These are phyloP conservation scores for Aethina tumida DNA, from an alignment of 1,140 invertebrate genomes.

Conservation along the genomic window DNA sequence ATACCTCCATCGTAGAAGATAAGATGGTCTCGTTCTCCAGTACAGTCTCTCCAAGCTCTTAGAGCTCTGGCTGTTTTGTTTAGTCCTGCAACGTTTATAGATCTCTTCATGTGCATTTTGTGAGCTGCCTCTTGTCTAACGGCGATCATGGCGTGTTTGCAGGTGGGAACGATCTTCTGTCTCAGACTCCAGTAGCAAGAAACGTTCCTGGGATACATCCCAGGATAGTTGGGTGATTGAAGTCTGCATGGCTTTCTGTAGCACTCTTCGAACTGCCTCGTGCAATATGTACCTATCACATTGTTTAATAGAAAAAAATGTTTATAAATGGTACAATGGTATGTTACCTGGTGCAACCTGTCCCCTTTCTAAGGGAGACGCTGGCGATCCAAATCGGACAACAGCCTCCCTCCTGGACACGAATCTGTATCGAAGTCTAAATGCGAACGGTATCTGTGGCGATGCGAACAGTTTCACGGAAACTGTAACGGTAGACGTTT, in stretches of 20 bases:
- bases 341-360: constrained; percentile 74
- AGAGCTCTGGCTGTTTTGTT: constrained; percentile 59
- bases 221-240: constrained; percentile 83
- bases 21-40: constrained; percentile 67
- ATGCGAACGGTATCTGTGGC: constrained; percentile 58
- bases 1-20: constrained; percentile 82
- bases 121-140: constrained; percentile 61
- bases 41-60: constrained; percentile 73
- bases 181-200: constrained; percentile 71
- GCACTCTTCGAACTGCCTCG: constrained; percentile 78
- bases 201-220: constrained; percentile 81
- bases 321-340: too few relatives aligned
- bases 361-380: constrained; percentile 62
- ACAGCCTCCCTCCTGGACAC: constrained; percentile 62
- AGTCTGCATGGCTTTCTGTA: constrained; percentile 71
- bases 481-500: constrained; percentile 70
- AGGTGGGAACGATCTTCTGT: constrained; percentile 73
- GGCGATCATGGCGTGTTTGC: constrained; percentile 81
- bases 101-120: constrained; percentile 61
- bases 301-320: too few relatives aligned
- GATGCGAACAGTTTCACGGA: constrained; percentile 59
- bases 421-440: constrained; percentile 68
- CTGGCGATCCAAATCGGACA: constrained; percentile 61
- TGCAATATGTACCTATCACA: constrained; percentile 81
- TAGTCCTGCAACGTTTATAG: constrained; percentile 47